Evolutionary conservation across 1,140 invertebrate species (phyloP), one percentile per base, ranked within the genome.

Genomic region (Drosophila murphyi): DNA sequence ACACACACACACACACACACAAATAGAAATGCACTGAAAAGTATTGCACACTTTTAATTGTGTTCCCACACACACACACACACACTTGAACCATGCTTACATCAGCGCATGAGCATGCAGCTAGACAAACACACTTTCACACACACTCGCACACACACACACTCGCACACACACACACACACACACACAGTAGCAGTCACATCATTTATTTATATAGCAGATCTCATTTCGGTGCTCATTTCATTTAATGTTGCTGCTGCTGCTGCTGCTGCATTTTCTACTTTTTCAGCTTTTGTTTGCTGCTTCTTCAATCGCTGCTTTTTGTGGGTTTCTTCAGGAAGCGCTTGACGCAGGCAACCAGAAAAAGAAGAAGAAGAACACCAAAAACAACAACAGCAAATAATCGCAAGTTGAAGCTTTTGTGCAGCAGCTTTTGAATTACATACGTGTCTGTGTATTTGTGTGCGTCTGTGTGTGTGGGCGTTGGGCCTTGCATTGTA

Each of bases 81-180:
- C 4, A 57, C 45, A 52, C 72, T 71, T 28, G 29, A 55, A 55
- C 51, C 48, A 51, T 47, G 78, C 72, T 83, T 82, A 76, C 72
- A 83, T 83, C 83, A 87, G 83, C 83, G 83, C 83, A 87, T 87
- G 83, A 87, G 83, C 83, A 87, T 80, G 43, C 61, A 82, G 76
- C 83, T 81, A 55, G 78, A 37, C 45, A 43, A 52, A 35, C 47
- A 51, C 45, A 50, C 32, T 20, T 10, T 10, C 45, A 8, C 39
- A 59, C 56, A 59, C 39, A 29, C 51, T 12, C 35, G 41, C 47
- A 48, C 71, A 45, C 29, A 64, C 12, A 56, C 41, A 43, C 43
- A 35, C 45, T 5, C 51, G 20, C 62, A 29, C 45, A 41, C 37
- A 54, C 32, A 32, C 8, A n/a, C 31, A 37, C 34, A 57, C 52